Percentiles rank a stretch among this genome's conserved stretches.
phyloP scores from a whole-genome alignment of 2,888 invertebrate genomes.

The Vandiemenella viatica region DNA sequence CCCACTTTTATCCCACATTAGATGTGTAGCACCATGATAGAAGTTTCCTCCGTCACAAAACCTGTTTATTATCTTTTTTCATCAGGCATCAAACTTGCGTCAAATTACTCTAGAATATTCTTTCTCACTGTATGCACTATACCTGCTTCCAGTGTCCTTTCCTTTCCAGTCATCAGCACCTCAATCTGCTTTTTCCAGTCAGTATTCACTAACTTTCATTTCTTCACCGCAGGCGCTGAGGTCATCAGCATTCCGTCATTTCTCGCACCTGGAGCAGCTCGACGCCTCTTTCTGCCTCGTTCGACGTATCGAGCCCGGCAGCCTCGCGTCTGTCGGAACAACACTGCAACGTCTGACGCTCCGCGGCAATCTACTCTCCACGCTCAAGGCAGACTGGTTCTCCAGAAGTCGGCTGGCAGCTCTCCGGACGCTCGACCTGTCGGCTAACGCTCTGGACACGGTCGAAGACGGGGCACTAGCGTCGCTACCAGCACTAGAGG shows the following conservation, averaged over 20 bases:
- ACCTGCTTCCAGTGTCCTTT: no score
- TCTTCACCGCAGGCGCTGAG: neutral
- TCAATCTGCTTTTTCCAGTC: no score
- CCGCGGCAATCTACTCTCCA: neutral
- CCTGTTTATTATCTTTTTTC: no score
- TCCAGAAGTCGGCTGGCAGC: slow-evolving; percentile 39
- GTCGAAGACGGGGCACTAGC: slow-evolving; percentile 49
- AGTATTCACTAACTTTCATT: no score
- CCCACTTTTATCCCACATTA: no score
- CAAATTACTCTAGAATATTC: no score
- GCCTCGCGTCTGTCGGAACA: neutral
- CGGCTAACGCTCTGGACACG: slow-evolving; percentile 47
- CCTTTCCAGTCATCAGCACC: no score
- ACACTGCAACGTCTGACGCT: neutral
- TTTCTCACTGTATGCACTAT: no score
- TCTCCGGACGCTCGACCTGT: slow-evolving; percentile 52
- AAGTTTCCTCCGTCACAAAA: no score
- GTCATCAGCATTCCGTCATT: neutral
- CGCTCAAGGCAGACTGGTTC: neutral
- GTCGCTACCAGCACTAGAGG: slow-evolving; percentile 40
- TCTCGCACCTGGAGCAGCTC: neutral
- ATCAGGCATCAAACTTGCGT: no score
- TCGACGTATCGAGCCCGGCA: neutral
- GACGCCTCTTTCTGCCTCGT: neutral
- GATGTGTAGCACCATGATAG: no score